Conservation (phyloP, 53 echinoderm and acorn worm species). For the Echinometra lucunter region DNA sequence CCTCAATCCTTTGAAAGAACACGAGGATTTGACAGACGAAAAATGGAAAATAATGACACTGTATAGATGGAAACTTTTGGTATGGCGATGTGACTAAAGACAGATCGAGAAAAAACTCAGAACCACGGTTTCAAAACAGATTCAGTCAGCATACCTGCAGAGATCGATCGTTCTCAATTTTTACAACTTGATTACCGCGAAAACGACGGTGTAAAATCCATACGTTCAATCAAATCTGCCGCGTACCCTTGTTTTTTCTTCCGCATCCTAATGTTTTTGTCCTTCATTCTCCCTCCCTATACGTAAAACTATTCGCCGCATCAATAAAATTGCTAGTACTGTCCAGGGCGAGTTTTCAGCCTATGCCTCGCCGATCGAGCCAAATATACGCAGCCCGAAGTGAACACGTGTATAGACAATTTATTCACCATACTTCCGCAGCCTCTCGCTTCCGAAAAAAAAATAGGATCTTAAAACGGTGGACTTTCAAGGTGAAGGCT, state of each 20-base stretch:
- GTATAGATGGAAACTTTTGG: not conserved
- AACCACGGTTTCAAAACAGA: not conserved
- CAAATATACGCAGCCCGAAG: too few relatives aligned
- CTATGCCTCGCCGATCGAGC: not conserved
- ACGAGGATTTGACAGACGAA: not conserved
- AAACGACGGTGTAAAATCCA: not conserved
- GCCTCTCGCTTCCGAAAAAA: not conserved
- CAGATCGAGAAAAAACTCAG: not conserved
- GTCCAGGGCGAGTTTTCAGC: not conserved
- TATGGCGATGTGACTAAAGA: not conserved
- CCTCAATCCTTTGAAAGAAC: not conserved
- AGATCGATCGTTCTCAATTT: not conserved
- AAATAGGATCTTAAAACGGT: not conserved
- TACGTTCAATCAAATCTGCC: not conserved
- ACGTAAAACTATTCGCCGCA: not conserved
- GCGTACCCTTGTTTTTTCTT: not conserved
- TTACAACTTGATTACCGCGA: not conserved
- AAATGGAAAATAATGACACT: not conserved
- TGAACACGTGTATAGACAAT: not conserved
- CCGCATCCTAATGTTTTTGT: not conserved
- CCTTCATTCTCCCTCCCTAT: not conserved
- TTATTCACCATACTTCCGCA: not conserved
- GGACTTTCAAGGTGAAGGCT: not conserved
- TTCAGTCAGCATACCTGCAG: not conserved
- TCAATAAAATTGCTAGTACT: not conserved